Conservation (phyloP, 2,797 vertebrate species). For the Propithecus deckenii region DNA sequence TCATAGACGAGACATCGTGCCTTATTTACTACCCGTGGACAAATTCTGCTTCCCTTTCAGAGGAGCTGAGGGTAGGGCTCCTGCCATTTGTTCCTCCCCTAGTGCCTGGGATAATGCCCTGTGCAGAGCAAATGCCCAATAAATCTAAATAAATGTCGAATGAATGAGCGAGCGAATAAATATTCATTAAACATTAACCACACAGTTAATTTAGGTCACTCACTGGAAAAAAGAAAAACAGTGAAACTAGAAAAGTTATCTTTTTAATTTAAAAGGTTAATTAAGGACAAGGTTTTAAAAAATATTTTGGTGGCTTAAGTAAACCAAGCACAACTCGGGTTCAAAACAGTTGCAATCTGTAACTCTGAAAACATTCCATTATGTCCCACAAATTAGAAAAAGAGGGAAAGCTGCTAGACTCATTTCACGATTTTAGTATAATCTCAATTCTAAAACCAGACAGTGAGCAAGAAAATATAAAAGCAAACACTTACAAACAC, state of each 20-base stretch:
- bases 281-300: conserved; percentile 70
- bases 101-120: neutral
- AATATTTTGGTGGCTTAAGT: conserved; percentile 64
- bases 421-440: neutral
- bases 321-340: conserved; percentile 41
- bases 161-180: conserved; percentile 54
- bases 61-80: neutral
- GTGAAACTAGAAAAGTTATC: conserved; percentile 56
- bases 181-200: conserved; percentile 75
- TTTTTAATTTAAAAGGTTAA: conserved; percentile 75
- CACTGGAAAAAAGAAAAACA: conserved; percentile 73
- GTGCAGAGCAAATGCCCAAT: conserved; percentile 36
- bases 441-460: neutral
- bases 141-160: conserved; percentile 65
- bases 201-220: conserved; percentile 69
- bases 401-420: neutral
- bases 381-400: neutral
- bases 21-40: neutral
- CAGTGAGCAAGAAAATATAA: neutral
- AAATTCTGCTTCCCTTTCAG: neutral
- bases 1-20: neutral
- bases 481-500: neutral
- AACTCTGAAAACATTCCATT: neutral
- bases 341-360: neutral
- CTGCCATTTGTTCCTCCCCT: neutral